Evolutionary conservation across 2,797 vertebrate genomes (phyloP), one percentile per base, ranked within the genome.

Genomic region (Hypotaenidia okinawae): DNA sequence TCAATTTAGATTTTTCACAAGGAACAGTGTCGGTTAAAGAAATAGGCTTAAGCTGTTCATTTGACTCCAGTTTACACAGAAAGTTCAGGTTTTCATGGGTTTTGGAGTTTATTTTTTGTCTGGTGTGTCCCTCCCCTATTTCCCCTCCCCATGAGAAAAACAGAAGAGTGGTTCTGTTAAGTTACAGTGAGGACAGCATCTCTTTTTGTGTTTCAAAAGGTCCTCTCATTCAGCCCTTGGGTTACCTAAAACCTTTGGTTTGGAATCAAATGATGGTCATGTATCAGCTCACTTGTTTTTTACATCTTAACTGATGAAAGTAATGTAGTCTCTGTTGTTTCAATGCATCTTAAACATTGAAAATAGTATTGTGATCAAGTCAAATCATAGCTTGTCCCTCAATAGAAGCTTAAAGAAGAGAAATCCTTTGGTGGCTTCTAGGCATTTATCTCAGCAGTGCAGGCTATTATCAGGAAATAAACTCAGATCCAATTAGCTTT

Each of bases 401-500:
- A 43, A 28, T 22, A 37, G 66, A 49, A 73, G 19, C 64, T 77
- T 93, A 86, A 90, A 90, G 86, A 80, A 39, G 79, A 82, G 33
- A 84, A 93, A 96, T 92, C 66, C 27, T 91, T 84, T 4, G 33
- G 68, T 37, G 95, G 96, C 87, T 78, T n/a, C 57, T 72, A 75
- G 66, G 35, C 83, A 82, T 96, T 97, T 96, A 93, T 97, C 77
- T 97, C 95, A 84, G 66, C 90, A 57, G 83, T 89, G 80, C 94
- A 73, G 55, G 39, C 67, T 59, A 90, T 96, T 95, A 96, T 96
- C 90, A 94, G 82, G 95, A 92, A 93, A 94, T 59, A 96, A 96
- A 97, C 85, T 95, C 54, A 93, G 92, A 96, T 95, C 47, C 77
- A 89, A 97, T 97, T 97, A 97, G 70, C 84, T 89, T 72, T 85